Evolutionary conservation across 64 coral and sea anemone species (phyloP).

Genomic region (Hydrozoanthus tunicans): DNA sequence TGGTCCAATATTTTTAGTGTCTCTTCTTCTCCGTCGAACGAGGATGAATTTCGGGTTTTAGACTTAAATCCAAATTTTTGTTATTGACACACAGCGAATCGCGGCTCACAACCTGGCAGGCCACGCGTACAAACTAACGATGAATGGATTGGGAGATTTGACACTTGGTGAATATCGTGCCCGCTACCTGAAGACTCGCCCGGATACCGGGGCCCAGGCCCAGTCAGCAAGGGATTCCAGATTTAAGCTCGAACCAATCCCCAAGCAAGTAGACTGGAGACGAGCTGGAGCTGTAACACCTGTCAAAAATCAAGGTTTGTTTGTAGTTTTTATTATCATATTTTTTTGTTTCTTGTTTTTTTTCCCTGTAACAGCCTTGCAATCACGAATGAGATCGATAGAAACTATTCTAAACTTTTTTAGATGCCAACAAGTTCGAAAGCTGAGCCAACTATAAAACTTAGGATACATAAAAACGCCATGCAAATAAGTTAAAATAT

Average conservation of each 20-base stretch:
- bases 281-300: slow-evolving; percentile 27
- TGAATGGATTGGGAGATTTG: slow-evolving; percentile 36
- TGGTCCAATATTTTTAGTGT: too few relatives aligned
- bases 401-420: too few relatives aligned
- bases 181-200: not conserved
- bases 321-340: not conserved
- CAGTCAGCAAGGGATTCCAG: not conserved
- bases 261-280: slow-evolving; percentile 58
- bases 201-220: not conserved
- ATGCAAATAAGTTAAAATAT: too few relatives aligned
- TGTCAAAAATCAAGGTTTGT: slow-evolving; percentile 46
- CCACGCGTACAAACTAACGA: not conserved
- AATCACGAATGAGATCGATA: too few relatives aligned
- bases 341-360: not conserved
- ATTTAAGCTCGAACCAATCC: not conserved
- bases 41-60: too few relatives aligned
- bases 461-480: too few relatives aligned
- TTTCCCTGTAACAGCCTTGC: too few relatives aligned
- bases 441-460: too few relatives aligned
- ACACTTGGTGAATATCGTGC: slow-evolving; percentile 7
- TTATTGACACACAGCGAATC: not conserved
- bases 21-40: too few relatives aligned
- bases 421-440: too few relatives aligned
- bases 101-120: not conserved
- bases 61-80: not conserved